phyloP scores from a whole-genome alignment of 1,140 invertebrate species.

The Solen grandis region DNA sequence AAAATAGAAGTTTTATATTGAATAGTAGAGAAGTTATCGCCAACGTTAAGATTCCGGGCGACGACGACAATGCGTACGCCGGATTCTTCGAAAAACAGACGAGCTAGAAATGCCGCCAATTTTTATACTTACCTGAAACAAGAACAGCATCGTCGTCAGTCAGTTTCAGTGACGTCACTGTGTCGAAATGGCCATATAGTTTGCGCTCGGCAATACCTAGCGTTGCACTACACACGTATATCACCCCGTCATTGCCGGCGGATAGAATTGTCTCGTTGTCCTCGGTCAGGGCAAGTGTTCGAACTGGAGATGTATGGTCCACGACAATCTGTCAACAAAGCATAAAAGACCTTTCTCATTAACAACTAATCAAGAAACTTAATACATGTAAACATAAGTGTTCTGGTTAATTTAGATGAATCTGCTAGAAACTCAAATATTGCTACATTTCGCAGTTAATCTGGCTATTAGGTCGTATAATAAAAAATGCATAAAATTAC shows the following conservation, averaged over 20 bases:
- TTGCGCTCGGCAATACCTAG: conserved; percentile 37
- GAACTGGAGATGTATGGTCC: conserved; percentile 27
- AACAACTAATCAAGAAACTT: neutral
- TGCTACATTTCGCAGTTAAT: neutral
- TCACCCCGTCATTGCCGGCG: conserved; percentile 22
- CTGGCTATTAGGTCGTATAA: too few species aligned
- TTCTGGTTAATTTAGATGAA: neutral
- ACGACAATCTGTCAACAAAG: conserved; percentile 36
- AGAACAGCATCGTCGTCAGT: conserved; percentile 36
- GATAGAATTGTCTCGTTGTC: conserved; percentile 36
- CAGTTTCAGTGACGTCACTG: conserved; percentile 26
- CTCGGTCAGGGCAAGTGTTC: conserved; percentile 21
- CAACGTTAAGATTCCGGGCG: too few species aligned
- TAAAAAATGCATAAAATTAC: too few species aligned
- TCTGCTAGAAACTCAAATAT: neutral
- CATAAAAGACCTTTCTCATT: neutral
- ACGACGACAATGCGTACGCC: too few species aligned
- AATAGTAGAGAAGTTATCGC: too few species aligned
- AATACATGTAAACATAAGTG: neutral
- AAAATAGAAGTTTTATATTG: too few species aligned
- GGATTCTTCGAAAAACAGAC: too few species aligned
- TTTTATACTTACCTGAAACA: conserved; percentile 38
- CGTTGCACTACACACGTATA: conserved; percentile 32
- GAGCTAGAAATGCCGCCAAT: too few species aligned
- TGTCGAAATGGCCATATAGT: conserved; percentile 34